These are phyloP conservation scores for Lasioglossum calceatum DNA, from an alignment of 2,888 invertebrate genomes.

Conservation along the genomic window DNA sequence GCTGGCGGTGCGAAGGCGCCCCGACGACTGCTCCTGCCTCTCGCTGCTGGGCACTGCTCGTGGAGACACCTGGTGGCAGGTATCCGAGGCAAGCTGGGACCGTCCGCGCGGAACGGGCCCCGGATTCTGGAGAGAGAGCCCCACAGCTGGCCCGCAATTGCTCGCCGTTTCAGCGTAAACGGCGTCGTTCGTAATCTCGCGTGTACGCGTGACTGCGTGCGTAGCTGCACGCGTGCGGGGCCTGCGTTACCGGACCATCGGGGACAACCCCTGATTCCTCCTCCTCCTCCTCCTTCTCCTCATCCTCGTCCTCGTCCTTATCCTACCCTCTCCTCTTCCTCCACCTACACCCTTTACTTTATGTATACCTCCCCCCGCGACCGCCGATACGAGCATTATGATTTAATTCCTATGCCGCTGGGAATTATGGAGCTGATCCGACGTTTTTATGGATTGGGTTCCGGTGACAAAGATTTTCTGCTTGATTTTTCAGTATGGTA, in stretches of 20 bases:
- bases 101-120: slow-evolving; percentile 68
- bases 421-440: slow-evolving; percentile 4
- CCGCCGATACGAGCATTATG: slow-evolving; percentile 12
- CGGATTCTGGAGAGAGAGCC: slow-evolving; percentile 64
- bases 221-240: slow-evolving; percentile 84
- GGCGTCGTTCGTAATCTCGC: slow-evolving; percentile 62
- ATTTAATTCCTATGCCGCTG: slow-evolving; percentile 27
- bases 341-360: background rate
- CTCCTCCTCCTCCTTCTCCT: background rate
- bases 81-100: slow-evolving; percentile 74
- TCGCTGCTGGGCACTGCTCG: slow-evolving; percentile 87
- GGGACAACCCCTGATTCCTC: slow-evolving; percentile 34
- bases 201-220: slow-evolving; percentile 79
- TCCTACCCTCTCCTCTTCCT: background rate
- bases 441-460: background rate
- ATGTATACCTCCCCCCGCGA: background rate
- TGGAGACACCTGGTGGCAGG: slow-evolving; percentile 87
- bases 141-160: slow-evolving; percentile 67
- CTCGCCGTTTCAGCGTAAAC: slow-evolving; percentile 63
- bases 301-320: background rate
- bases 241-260: slow-evolving; percentile 51
- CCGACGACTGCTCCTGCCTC: slow-evolving; percentile 88
- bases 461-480: background rate
- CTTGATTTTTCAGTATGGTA: background rate
- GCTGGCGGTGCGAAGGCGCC: slow-evolving; percentile 88